Base-by-base conservation (phyloP, 2,888 invertebrate species). In the Ptychoptera albimana region DNA sequence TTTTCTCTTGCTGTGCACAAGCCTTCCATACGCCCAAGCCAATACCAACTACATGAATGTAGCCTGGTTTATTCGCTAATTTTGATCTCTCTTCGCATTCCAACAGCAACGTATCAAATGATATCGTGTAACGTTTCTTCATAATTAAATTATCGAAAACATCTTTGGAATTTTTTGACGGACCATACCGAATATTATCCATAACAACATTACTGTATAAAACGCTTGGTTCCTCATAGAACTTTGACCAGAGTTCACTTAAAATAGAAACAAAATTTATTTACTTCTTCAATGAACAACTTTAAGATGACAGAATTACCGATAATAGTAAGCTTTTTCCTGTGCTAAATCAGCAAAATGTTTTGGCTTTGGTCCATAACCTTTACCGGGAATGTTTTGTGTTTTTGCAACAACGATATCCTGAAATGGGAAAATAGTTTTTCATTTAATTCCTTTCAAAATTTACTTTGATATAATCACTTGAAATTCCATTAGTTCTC, bases 1-100 rank as follows among this genome's bases (percentile, higher is more conserved):
- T 70, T 50, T 74, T 67, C 11, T 69, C 67, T 54, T 81, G 81
- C 47, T 78, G 76, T 0, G 59, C 53, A 0, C 75, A 71, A 34
- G 73, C 64, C 54, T 61, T 72, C 80, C 81, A 81, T 0, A 78
- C 77, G 1, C 80, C 81, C 12, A 77, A 57, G 39, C 77, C 77
- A 37, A 75, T 71, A 10, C 80, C 81, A 31, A 80, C 73, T 8
- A 81, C 68, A 57, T 80, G 79, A 1, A 81, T 52, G 51, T 69
- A 80, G 0, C 76, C 79, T 8, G 64, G 61, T 32, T 67, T 73
- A 16, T 61, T 67, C 3, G 57, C 63, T 0, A 61, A 61, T 10
- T 58, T 58, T 0, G 74, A 77, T n/a, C 79, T 63, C 0, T 64
- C 59, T 47, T 78, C 71, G 0, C 77, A 75, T 46, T 80, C 80